A percentile compares a stretch with the other conserved stretches of the same genome.
Conservation (phyloP, 2,797 vertebrate genomes). For the Premnoplex brunnescens region DNA sequence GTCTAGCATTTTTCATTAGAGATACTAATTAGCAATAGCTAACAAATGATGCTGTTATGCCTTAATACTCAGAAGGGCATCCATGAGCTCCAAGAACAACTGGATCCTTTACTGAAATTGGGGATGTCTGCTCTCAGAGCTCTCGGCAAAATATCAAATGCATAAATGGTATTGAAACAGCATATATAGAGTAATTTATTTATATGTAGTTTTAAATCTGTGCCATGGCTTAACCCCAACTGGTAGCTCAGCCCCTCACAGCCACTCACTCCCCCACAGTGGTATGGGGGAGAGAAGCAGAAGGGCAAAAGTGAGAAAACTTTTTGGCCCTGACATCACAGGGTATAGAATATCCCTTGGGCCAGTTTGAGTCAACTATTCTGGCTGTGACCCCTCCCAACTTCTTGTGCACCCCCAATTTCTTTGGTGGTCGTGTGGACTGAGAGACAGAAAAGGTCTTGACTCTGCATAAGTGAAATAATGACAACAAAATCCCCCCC, state of each 20-base stretch:
- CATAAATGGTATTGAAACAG: not conserved
- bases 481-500: not conserved
- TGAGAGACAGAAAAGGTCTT: not conserved
- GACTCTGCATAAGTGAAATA: not conserved
- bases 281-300: not conserved
- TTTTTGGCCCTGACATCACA: not conserved
- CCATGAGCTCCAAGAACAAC: not conserved
- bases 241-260: not conserved
- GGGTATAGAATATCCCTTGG: not conserved
- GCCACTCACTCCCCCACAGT: not conserved
- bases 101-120: not conserved
- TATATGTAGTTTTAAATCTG: not conserved
- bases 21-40: not conserved
- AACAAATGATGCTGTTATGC: not conserved
- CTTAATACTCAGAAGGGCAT: not conserved
- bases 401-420: not conserved
- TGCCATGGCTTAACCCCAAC: not conserved
- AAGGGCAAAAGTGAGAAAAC: not conserved
- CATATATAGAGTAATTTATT: not conserved
- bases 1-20: not conserved
- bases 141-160: not conserved
- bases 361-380: not conserved
- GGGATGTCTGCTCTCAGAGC: not conserved
- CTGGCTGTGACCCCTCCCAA: not conserved
- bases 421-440: not conserved